These are phyloP conservation scores for Meandrusa payeni DNA, from an alignment of 2,888 invertebrate species.

Conservation along the genomic window DNA sequence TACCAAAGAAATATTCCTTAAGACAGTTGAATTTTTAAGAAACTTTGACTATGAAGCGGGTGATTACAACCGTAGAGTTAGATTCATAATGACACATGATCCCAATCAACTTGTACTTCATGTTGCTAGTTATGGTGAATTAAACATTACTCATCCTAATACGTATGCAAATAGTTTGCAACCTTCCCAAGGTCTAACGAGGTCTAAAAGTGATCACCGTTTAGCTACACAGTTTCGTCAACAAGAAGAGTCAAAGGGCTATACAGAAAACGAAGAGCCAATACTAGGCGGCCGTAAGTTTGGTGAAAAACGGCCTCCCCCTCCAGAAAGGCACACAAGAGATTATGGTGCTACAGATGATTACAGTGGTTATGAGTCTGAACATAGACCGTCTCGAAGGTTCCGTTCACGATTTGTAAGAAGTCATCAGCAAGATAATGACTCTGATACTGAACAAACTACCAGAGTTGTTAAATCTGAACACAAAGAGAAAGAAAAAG, in stretches of 20 bases:
- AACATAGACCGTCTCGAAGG: slow-evolving; percentile 82
- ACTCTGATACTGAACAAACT: slow-evolving; percentile 86
- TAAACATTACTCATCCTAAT: slow-evolving; percentile 87
- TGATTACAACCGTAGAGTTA: slow-evolving; percentile 91
- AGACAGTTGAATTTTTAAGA: slow-evolving; percentile 96
- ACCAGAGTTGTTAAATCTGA: slow-evolving; percentile 84
- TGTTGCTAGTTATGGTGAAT: slow-evolving; percentile 93
- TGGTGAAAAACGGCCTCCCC: slow-evolving; percentile 84
- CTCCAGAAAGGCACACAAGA: slow-evolving; percentile 73
- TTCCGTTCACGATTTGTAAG: slow-evolving; percentile 87
- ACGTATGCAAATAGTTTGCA: slow-evolving; percentile 82
- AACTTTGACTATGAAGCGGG: slow-evolving; percentile 97
- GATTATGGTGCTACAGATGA: slow-evolving; percentile 83
- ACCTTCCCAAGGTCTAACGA: slow-evolving; percentile 89
- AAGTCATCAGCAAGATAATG: slow-evolving; percentile 86
- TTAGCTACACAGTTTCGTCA: slow-evolving; percentile 93
- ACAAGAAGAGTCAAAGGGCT: slow-evolving; percentile 87
- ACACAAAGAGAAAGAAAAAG: slow-evolving; percentile 81
- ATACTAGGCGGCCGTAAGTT: slow-evolving; percentile 88
- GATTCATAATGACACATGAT: slow-evolving; percentile 94
- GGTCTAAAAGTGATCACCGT: slow-evolving; percentile 96
- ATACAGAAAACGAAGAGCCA: slow-evolving; percentile 84
- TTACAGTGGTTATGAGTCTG: slow-evolving; percentile 86
- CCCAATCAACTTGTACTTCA: slow-evolving; percentile 94
- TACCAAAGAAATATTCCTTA: slow-evolving; percentile 96